Evolutionary conservation across 2,113 vertebrate genomes (phyloP).

Genomic region (Diphyllodes magnificus): DNA sequence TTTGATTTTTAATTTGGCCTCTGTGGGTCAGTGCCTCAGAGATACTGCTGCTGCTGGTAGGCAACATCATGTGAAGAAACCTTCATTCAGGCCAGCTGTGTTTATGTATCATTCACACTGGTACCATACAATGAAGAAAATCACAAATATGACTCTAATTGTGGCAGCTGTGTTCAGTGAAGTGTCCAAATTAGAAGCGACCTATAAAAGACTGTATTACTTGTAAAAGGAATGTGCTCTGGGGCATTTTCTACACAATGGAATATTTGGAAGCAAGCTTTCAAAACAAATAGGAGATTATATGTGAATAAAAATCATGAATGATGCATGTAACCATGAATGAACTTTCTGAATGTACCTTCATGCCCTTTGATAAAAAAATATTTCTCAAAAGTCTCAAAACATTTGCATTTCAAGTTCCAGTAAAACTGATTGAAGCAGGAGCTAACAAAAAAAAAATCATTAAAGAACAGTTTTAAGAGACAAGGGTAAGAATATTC

Average conservation of each 20-base stretch:
- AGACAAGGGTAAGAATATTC: background rate
- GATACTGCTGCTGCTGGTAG: background rate
- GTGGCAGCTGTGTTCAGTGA: slow-evolving; percentile 65
- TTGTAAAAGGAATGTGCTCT: slow-evolving; percentile 18
- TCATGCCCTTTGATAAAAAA: background rate
- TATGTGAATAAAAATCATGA: slow-evolving; percentile 3
- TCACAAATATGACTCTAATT: slow-evolving; percentile 63
- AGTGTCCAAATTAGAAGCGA: slow-evolving; percentile 60
- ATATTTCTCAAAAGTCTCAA: slow-evolving; percentile 5
- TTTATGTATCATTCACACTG: slow-evolving; percentile 48
- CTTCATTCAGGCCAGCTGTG: slow-evolving; percentile 51
- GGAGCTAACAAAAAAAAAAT: background rate
- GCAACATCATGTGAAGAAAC: slow-evolving; percentile 22
- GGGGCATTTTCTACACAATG: slow-evolving; percentile 26
- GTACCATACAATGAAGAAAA: slow-evolving; percentile 48
- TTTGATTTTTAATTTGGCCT: slow-evolving; percentile 54
- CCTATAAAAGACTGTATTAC: slow-evolving; percentile 22
- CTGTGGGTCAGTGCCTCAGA: slow-evolving; percentile 30
- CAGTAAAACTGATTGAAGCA: background rate
- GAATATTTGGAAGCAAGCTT: slow-evolving; percentile 29
- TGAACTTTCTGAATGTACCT: slow-evolving; percentile 3
- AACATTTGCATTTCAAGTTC: slow-evolving; percentile 3
- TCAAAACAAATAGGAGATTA: slow-evolving; percentile 36
- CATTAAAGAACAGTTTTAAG: background rate
- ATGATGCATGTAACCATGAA: slow-evolving; percentile 34